Percentiles rank a stretch among this genome's conserved stretches.
Conservation (phyloP, 2,797 vertebrate species). For the Gastrophryne carolinensis region DNA sequence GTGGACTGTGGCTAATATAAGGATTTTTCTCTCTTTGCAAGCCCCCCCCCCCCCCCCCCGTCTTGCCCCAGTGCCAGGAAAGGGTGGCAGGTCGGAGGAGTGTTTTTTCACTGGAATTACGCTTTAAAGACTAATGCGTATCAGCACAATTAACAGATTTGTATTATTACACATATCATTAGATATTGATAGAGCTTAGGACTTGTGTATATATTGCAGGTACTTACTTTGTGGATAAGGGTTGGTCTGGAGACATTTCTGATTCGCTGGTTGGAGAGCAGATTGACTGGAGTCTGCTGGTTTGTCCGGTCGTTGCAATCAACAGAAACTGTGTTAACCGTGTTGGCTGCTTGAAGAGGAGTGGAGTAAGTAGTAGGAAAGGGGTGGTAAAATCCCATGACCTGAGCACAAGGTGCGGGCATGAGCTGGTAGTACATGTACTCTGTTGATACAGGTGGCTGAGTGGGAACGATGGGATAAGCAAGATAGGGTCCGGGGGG, state of each 20-base stretch:
- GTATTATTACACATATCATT: too few species aligned
- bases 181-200: too few species aligned
- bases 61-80: too few species aligned
- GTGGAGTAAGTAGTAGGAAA: constrained; percentile 82
- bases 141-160: too few species aligned
- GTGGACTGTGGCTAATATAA: too few species aligned
- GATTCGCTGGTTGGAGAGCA: constrained; percentile 76
- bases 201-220: not conserved
- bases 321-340: constrained; percentile 77
- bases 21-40: too few species aligned
- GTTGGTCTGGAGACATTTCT: constrained; percentile 78
- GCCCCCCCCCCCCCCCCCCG: too few species aligned
- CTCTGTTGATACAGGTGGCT: constrained; percentile 89
- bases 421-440: constrained; percentile 94
- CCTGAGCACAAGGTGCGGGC: constrained; percentile 91
- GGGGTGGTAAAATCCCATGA: constrained; percentile 98
- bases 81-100: too few species aligned
- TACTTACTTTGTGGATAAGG: constrained; percentile 80
- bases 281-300: constrained; percentile 76
- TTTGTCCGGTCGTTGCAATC: constrained; percentile 82
- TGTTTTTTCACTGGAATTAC: too few species aligned
- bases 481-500: constrained; percentile 90
- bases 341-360: constrained; percentile 78
- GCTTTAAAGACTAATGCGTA: too few species aligned
- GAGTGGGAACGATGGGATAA: constrained; percentile 91